Evolutionary conservation across 2,113 vertebrate genomes (phyloP), one percentile per base, ranked within the genome.

Genomic region (Globicephala melas): DNA sequence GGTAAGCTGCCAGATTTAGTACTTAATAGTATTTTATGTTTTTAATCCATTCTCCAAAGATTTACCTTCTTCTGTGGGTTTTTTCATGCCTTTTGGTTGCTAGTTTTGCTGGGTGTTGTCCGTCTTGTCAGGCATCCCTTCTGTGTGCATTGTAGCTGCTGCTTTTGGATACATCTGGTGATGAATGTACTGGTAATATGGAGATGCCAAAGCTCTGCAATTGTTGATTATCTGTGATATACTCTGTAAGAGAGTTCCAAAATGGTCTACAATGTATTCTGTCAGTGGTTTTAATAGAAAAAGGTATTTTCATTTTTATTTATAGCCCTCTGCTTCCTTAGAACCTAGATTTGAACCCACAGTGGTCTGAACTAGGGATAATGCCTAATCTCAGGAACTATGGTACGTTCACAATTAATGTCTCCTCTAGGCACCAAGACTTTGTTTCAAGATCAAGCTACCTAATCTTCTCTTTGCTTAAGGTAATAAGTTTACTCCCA

Each of bases 391-490:
- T 90, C 63, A 53, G 36, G 58, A 85, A 89, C 55, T 96, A 14
- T 38, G 60, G 7, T 87, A 41, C 68, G 12, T 90, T 96, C 83
- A 87, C 58, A 95, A 82, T 95, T 79, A 87, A 87, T 5, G 12
- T 94, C 3, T 96, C 33, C 7, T 86, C 15, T 89, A 82, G 94
- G 28, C 26, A 74, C 26, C n/a, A 58, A 94, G 28, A 21, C 47
- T 95, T 96, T 97, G 53, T 89, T 95, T 97, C 68, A 89, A 93
- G 41, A 91, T 92, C 62, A 94, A 63, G n/a, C 71, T 82, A 87
- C 17, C 36, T 74, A 60, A 81, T 87, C 76, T 91, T 94, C 20
- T 92, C 79, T 95, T 92, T 91, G 73, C 53, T 86, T 80, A 86
- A 82, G 38, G 77, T 95, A 79, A 17, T 89, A 88, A 44, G 21